Evolutionary conservation across 2,113 vertebrate species (phyloP).

Genomic region (Pipra filicauda): DNA sequence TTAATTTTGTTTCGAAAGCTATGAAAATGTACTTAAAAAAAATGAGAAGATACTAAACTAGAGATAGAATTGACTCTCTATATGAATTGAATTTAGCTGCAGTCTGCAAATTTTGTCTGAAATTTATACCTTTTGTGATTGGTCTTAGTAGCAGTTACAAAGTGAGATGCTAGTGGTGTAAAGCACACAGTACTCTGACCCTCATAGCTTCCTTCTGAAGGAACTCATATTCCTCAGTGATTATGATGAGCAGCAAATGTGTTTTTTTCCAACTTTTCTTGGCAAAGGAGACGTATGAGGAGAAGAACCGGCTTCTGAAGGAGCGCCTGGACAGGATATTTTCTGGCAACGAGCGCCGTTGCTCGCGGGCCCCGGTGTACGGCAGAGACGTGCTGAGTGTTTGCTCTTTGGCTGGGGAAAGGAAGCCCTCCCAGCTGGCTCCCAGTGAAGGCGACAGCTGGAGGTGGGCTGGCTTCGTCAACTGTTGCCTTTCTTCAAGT

Average conservation of each 20-base stretch:
- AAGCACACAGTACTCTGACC: neutral
- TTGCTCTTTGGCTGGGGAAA: constrained; percentile 70
- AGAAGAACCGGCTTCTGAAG: constrained; percentile 83
- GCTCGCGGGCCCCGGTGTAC: constrained; percentile 83
- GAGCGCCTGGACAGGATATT: constrained; percentile 87
- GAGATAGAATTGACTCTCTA: neutral
- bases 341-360: constrained; percentile 85
- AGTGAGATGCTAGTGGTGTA: neutral
- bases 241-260: neutral
- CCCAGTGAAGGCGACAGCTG: constrained; percentile 59
- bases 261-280: neutral
- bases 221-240: neutral
- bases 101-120: neutral
- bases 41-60: neutral
- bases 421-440: neutral
- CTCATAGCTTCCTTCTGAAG: neutral
- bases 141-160: neutral
- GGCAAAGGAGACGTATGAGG: constrained; percentile 83
- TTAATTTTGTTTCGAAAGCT: neutral
- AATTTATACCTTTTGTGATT: neutral
- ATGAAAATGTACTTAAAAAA: neutral
- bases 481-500: constrained; percentile 58
- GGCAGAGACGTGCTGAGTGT: constrained; percentile 84
- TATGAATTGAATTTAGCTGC: neutral
- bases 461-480: constrained; percentile 81